Evolutionary conservation across 2,113 vertebrate genomes (phyloP).

Genomic region (Dolichallabes microphthalmus): DNA sequence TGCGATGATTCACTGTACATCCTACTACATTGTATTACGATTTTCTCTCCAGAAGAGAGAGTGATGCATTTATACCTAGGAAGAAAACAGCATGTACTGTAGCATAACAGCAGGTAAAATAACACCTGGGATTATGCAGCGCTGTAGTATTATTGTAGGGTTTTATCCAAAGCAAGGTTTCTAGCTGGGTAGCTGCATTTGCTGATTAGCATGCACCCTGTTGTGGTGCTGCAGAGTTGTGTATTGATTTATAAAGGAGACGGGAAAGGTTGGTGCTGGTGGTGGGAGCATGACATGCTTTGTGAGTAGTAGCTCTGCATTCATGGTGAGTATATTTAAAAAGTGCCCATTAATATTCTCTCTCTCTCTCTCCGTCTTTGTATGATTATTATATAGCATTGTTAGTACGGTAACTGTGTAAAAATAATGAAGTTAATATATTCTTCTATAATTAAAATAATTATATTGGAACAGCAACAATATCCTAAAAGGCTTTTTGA

Average conservation of each 20-base stretch:
- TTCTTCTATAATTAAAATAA: neutral
- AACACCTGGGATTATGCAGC: neutral
- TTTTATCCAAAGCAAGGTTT: neutral
- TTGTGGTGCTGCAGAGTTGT: constrained; percentile 23
- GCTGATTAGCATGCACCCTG: constrained; percentile 3
- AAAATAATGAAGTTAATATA: neutral
- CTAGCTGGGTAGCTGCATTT: constrained; percentile 9
- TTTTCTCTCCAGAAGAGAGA: neutral
- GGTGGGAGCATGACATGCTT: constrained; percentile 17
- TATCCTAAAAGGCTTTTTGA: too few relatives aligned
- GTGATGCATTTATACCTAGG: neutral
- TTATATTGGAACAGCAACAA: neutral
- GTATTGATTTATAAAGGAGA: constrained; percentile 21
- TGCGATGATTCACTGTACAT: neutral
- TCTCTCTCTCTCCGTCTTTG: neutral
- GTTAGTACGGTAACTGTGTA: neutral
- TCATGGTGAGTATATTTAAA: neutral
- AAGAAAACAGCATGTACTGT: neutral
- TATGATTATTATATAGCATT: neutral
- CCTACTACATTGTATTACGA: neutral
- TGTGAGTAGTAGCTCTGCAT: neutral
- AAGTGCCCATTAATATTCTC: neutral
- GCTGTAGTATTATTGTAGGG: neutral
- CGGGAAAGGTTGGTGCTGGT: neutral
- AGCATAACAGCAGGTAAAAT: neutral